These are phyloP conservation scores for Deladenus siricidicola DNA, from an alignment of 2,888 invertebrate genomes.

Conservation along the genomic window DNA sequence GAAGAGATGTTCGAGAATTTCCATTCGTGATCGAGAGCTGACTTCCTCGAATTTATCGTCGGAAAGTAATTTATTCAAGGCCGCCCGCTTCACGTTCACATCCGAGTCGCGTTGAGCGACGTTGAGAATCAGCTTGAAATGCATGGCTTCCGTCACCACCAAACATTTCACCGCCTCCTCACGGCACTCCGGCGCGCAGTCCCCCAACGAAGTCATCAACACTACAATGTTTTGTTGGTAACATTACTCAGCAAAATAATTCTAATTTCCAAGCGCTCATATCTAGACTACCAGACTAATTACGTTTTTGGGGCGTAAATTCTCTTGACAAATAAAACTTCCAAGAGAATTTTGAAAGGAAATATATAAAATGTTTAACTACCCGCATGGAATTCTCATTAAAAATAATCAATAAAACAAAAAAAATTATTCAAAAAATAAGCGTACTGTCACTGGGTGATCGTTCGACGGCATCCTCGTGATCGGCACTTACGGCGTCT, in stretches of 20 bases:
- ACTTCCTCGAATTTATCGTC: not conserved
- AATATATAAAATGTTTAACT: not conserved
- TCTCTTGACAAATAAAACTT: no score
- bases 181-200: constrained; percentile 6
- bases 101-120: not conserved
- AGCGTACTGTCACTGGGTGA: constrained; percentile 1
- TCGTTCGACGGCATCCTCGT: constrained; percentile 5
- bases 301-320: no score
- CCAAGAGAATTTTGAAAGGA: no score
- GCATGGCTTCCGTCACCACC: not conserved
- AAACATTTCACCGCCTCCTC: constrained; percentile 7
- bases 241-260: not conserved
- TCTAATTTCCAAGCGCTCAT: no score
- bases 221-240: not conserved
- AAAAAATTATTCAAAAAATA: not conserved
- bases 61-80: not conserved
- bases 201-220: not conserved
- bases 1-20: constrained; percentile 2
- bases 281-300: no score
- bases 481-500: constrained; percentile 2
- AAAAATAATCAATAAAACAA: not conserved
- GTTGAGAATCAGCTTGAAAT: not conserved
- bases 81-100: constrained; percentile 3
- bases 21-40: not conserved
- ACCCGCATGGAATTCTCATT: not conserved